Conservation (phyloP, 2,113 vertebrate genomes). For the Vanacampus margaritifer region DNA sequence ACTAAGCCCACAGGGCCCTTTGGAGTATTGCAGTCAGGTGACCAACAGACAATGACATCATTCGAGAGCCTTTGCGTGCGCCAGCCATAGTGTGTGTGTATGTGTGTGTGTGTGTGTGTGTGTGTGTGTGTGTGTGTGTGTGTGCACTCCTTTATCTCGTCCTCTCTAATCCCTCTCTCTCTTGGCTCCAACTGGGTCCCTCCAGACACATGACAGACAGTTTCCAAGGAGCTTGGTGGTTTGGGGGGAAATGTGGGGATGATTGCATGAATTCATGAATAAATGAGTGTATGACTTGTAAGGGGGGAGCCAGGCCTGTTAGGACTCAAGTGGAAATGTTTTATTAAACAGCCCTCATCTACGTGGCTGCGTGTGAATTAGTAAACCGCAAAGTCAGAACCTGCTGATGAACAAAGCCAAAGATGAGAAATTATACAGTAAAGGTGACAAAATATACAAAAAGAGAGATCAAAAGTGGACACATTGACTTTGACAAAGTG, state of each 20-base stretch:
- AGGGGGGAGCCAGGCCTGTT: slow-evolving; percentile 50
- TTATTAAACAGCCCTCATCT: slow-evolving; percentile 66
- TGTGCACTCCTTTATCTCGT: slow-evolving; percentile 1
- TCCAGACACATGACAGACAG: slow-evolving; percentile 47
- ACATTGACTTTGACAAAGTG: slow-evolving; percentile 7
- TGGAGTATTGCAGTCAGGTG: slow-evolving; percentile 43
- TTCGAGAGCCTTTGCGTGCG: slow-evolving; percentile 8
- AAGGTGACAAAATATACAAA: slow-evolving; percentile 20
- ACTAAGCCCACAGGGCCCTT: slow-evolving; percentile 33
- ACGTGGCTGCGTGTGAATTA: slow-evolving; percentile 44
- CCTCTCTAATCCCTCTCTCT: slow-evolving; percentile 11
- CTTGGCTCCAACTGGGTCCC: slow-evolving; percentile 25
- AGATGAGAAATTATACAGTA: slow-evolving; percentile 38
- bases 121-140: slow-evolving; percentile 1
- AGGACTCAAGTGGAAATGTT: slow-evolving; percentile 67
- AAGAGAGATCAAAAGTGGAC: slow-evolving; percentile 10
- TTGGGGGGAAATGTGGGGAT: slow-evolving; percentile 52
- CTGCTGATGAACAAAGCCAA: slow-evolving; percentile 45
- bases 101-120: neutral
- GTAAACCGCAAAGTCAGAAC: slow-evolving; percentile 54
- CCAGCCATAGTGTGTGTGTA: slow-evolving; percentile 1
- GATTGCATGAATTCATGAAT: slow-evolving; percentile 71
- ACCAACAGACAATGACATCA: slow-evolving; percentile 54
- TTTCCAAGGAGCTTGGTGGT: slow-evolving; percentile 52
- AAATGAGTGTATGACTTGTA: slow-evolving; percentile 59